These are phyloP conservation scores for Coelopa pilipes DNA, from an alignment of 2,888 invertebrate genomes.

Conservation along the genomic window DNA sequence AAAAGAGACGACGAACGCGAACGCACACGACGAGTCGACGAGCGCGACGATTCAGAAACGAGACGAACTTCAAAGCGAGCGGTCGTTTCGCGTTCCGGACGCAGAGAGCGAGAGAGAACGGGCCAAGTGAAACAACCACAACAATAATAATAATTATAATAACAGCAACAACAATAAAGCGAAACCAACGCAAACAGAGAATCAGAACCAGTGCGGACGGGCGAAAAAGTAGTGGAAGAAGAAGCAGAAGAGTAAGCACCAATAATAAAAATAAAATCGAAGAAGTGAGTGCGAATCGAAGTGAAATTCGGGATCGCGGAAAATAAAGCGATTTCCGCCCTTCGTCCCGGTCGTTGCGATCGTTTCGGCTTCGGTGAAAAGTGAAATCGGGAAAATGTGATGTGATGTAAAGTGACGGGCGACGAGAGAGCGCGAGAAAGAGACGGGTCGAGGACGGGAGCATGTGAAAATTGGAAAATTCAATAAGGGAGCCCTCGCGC, in stretches of 20 bases:
- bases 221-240: too few relatives aligned
- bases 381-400: too few relatives aligned
- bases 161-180: background rate
- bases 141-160: background rate
- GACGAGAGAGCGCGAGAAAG: background rate
- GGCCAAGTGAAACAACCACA: background rate
- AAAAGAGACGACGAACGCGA: background rate
- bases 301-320: background rate
- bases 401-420: background rate
- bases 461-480: conserved; percentile 30
- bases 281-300: background rate
- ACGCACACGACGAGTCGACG: background rate
- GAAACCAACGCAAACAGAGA: conserved; percentile 2
- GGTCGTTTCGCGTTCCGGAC: conserved; percentile 4
- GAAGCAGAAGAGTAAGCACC: too few relatives aligned
- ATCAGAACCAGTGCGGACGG: background rate
- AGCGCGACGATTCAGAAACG: conserved; percentile 28
- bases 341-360: too few relatives aligned
- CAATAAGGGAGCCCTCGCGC: conserved; percentile 16
- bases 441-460: background rate
- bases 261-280: too few relatives aligned
- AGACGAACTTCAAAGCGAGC: conserved; percentile 6
- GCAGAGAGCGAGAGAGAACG: conserved; percentile 1
- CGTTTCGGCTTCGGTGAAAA: too few relatives aligned
- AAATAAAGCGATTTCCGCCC: too few relatives aligned